These are phyloP conservation scores for Brachyalestes nurse DNA, from an alignment of 2,797 vertebrate genomes.

Conservation along the genomic window DNA sequence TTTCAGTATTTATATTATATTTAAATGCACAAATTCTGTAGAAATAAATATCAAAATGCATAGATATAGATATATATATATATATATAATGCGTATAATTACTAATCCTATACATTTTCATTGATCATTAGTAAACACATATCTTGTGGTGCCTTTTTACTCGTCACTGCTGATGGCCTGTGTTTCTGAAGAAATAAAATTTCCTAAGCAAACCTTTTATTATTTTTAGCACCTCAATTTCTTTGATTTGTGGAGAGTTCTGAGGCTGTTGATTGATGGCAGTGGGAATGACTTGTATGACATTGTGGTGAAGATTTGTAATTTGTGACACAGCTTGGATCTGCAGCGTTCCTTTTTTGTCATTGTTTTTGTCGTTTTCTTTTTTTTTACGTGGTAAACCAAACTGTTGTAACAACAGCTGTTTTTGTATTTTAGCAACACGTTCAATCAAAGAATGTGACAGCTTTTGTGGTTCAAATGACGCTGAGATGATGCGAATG, in stretches of 20 bases:
- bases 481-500: constrained; percentile 74
- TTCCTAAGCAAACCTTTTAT: background rate
- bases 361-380: constrained; percentile 31
- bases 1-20: too few species aligned
- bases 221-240: background rate
- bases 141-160: too few species aligned
- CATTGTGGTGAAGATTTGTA: constrained; percentile 63
- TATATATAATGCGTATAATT: too few species aligned
- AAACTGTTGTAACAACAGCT: too few species aligned
- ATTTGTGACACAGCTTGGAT: constrained; percentile 57
- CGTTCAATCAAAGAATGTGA: constrained; percentile 66
- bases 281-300: constrained; percentile 65
- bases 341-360: constrained; percentile 38
- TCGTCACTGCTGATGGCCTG: background rate
- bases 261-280: constrained; percentile 60
- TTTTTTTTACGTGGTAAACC: constrained; percentile 28
- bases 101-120: too few species aligned
- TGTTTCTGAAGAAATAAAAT: background rate
- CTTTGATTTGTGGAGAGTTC: background rate
- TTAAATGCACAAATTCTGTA: too few species aligned
- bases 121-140: too few species aligned
- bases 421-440: constrained; percentile 56
- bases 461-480: constrained; percentile 72
- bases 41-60: too few species aligned
- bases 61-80: too few species aligned